Evolutionary conservation across 2,113 vertebrate genomes (phyloP).

Genomic region (Microcebus ravelobensis): DNA sequence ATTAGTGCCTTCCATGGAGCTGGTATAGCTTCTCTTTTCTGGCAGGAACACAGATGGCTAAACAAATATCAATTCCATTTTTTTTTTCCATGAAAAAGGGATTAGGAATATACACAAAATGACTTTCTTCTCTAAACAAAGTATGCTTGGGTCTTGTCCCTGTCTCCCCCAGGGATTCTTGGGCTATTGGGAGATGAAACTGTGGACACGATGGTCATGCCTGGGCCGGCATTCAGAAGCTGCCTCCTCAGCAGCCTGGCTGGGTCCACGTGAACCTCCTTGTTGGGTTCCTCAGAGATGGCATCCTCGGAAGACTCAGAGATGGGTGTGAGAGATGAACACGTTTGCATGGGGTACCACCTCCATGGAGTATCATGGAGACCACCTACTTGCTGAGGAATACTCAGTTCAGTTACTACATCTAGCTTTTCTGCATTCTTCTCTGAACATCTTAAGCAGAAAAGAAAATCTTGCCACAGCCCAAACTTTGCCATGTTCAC

Average conservation of each 20-base stretch:
- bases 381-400: background rate
- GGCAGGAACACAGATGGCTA: background rate
- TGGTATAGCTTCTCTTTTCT: background rate
- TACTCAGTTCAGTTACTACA: background rate
- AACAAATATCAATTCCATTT: background rate
- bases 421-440: background rate
- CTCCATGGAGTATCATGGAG: background rate
- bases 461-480: background rate
- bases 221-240: background rate
- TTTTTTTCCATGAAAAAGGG: background rate
- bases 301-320: background rate
- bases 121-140: background rate
- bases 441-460: background rate
- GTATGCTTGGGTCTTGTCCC: background rate
- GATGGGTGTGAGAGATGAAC: background rate
- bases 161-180: background rate
- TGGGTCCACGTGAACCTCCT: background rate
- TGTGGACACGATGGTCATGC: background rate
- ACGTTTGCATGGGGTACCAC: background rate
- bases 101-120: background rate
- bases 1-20: background rate
- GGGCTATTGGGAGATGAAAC: background rate
- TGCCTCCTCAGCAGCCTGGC: background rate
- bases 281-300: background rate
- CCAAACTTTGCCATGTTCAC: background rate